Conservation (phyloP, 2,888 invertebrate species). For the Rhyacophila evoluta region DNA sequence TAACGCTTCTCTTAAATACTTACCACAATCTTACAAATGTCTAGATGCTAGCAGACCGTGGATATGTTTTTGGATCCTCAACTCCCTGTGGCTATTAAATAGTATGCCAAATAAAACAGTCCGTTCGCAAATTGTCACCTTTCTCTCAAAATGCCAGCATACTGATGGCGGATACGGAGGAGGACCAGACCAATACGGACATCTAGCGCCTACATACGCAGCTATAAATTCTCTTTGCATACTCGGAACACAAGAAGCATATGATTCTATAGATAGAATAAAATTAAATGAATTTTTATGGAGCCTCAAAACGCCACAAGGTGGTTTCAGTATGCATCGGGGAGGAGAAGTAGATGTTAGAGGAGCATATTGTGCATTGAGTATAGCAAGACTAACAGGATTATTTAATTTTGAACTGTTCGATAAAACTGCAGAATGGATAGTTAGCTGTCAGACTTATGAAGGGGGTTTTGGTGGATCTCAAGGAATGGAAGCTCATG, state of each 20-base stretch:
- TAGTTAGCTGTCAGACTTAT: constrained; percentile 95
- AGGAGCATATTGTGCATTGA: constrained; percentile 96
- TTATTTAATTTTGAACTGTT: constrained; percentile 82
- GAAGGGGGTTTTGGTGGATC: constrained; percentile 98
- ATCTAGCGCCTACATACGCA: constrained; percentile 97
- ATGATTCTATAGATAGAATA: constrained; percentile 85
- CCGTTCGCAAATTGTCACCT: constrained; percentile 63
- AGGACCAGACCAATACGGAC: constrained; percentile 92
- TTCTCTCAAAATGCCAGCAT: constrained; percentile 76
- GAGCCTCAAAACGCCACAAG: constrained; percentile 83
- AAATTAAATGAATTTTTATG: constrained; percentile 82
- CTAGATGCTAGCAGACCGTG: constrained; percentile 97
- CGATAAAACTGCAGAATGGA: constrained; percentile 91
- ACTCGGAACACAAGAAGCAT: constrained; percentile 89
- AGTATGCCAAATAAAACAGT: constrained; percentile 66
- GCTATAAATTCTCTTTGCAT: constrained; percentile 94
- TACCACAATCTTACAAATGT: constrained; percentile 81
- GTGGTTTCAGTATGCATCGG: constrained; percentile 91
- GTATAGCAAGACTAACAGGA: constrained; percentile 89
- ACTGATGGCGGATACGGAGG: constrained; percentile 92
- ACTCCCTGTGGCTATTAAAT: constrained; percentile 81
- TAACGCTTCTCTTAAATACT: constrained; percentile 74
- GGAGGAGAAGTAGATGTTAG: constrained; percentile 95
- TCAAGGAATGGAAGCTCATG: constrained; percentile 97
- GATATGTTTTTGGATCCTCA: constrained; percentile 97